Evolutionary conservation across 2,888 invertebrate species (phyloP).

Genomic region (Rapana venosa): DNA sequence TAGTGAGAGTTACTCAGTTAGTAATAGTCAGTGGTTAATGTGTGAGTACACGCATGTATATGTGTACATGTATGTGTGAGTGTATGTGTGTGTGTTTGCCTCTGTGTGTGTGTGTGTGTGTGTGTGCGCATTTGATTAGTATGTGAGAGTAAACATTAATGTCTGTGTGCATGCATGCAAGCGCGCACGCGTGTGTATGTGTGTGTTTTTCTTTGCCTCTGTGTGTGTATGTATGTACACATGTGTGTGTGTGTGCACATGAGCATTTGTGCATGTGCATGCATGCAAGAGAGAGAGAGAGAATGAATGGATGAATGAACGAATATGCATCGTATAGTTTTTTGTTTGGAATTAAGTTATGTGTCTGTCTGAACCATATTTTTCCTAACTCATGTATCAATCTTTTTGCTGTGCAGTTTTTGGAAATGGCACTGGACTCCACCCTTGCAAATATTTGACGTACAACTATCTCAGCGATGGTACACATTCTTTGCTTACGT

Average conservation of each 20-base stretch:
- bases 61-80: too few relatives aligned
- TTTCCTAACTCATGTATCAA: neutral
- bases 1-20: too few relatives aligned
- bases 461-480: neutral
- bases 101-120: too few relatives aligned
- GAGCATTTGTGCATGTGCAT: neutral
- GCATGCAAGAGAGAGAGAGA: neutral
- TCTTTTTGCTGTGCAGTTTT: conserved; percentile 68
- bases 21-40: too few relatives aligned
- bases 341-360: neutral
- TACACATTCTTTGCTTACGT: neutral
- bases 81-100: too few relatives aligned
- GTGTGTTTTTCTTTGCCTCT: neutral
- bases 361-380: neutral
- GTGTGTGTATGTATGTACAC: conserved; percentile 14
- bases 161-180: neutral
- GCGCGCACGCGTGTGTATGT: neutral
- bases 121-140: neutral
- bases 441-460: conserved; percentile 54
- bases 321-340: neutral
- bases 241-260: neutral
- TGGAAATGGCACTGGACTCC: conserved; percentile 76
- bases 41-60: neutral
- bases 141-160: too few relatives aligned
- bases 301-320: neutral